These are phyloP conservation scores for Centropyge bicolor DNA, from an alignment of 2,797 vertebrate species.

Conservation along the genomic window DNA sequence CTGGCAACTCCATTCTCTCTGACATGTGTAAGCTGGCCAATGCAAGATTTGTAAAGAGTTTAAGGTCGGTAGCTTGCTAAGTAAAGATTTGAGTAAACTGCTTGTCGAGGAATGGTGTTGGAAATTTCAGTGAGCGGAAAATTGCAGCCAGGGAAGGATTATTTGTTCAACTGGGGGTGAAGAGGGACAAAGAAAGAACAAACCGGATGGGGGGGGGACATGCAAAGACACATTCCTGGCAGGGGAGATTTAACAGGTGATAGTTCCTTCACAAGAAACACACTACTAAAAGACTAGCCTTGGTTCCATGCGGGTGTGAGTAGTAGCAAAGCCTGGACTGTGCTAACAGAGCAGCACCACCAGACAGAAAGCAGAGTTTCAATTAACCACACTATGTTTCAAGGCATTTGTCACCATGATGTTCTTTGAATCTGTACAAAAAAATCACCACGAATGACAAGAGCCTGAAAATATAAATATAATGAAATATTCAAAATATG, in stretches of 20 bases:
- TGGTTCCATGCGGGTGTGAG: slow-evolving; percentile 54
- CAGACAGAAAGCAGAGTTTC: slow-evolving; percentile 31
- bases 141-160: slow-evolving; percentile 50
- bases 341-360: slow-evolving; percentile 36
- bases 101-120: slow-evolving; percentile 43
- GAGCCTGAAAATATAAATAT: slow-evolving; percentile 13
- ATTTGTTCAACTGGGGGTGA: slow-evolving; percentile 44
- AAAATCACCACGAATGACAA: slow-evolving; percentile 15
- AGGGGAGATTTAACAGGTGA: slow-evolving; percentile 33
- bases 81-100: slow-evolving; percentile 57
- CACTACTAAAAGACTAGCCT: slow-evolving; percentile 21
- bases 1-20: slow-evolving; percentile 32
- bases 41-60: slow-evolving; percentile 31
- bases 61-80: slow-evolving; percentile 40
- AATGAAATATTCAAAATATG: neutral
- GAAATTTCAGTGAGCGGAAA: slow-evolving; percentile 56
- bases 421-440: neutral
- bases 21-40: slow-evolving; percentile 40
- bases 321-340: slow-evolving; percentile 40
- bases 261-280: slow-evolving; percentile 20
- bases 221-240: slow-evolving; percentile 55
- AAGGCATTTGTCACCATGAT: slow-evolving; percentile 3
- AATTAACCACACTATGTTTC: slow-evolving; percentile 1
- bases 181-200: slow-evolving; percentile 39
- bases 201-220: slow-evolving; percentile 51